Conservation (phyloP, 2,113 vertebrate genomes). For the Setophaga coronata region DNA sequence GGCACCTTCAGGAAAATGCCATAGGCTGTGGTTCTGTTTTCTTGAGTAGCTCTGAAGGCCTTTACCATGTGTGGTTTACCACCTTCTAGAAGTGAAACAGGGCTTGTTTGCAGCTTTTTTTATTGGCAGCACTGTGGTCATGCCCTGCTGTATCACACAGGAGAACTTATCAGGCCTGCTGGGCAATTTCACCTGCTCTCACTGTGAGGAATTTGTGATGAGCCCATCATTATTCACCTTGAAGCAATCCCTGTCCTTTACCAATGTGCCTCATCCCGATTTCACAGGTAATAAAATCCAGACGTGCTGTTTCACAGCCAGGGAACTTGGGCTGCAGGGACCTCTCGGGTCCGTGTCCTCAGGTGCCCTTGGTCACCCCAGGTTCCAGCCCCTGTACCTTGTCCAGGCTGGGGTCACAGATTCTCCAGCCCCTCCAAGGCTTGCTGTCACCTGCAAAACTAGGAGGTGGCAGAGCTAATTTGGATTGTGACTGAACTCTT, state of each 20-base stretch:
- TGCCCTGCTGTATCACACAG: not conserved
- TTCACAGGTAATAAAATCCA: not conserved
- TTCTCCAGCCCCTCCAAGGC: not conserved
- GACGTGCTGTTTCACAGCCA: not conserved
- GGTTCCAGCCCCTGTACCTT: not conserved
- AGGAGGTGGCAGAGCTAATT: not conserved
- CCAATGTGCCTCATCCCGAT: accelerated
- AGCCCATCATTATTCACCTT: not conserved
- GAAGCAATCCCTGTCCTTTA: not conserved
- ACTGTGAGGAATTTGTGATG: not conserved
- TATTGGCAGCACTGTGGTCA: not conserved
- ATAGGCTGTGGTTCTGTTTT: accelerated
- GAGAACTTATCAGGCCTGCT: not conserved
- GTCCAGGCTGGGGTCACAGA: not conserved
- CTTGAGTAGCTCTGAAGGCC: not conserved
- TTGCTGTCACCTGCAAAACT: not conserved
- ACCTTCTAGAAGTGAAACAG: not conserved
- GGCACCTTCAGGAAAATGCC: accelerated
- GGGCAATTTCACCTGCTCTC: not conserved
- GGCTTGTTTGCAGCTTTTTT: not conserved
- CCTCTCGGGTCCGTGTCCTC: not conserved
- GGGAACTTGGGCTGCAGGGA: not conserved
- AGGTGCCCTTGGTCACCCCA: not conserved
- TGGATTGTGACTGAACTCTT: not conserved
- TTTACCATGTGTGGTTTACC: accelerated